Evolutionary conservation across 2,888 invertebrate genomes (phyloP).

Genomic region (Cephus rjabovi): DNA sequence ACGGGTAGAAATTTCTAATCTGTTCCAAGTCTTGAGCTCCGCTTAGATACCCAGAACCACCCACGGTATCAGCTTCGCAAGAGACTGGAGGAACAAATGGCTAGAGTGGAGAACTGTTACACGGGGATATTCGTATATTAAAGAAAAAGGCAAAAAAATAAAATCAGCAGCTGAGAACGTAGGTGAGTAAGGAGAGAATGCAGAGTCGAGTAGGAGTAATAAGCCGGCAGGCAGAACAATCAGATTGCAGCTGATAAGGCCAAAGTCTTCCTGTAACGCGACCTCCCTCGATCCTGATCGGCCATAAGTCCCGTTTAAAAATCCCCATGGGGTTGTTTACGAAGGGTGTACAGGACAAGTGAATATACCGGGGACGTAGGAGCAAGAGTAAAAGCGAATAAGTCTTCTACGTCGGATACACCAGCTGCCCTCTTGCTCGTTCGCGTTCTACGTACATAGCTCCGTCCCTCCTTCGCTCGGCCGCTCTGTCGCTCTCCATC

Average conservation of each 20-base stretch:
- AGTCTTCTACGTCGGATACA: background rate
- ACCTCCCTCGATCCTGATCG: conserved; percentile 43
- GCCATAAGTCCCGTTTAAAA: background rate
- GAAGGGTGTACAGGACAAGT: background rate
- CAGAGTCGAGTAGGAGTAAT: conserved; percentile 26
- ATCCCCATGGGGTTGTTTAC: background rate
- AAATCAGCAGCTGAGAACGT: background rate
- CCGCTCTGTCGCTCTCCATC: background rate
- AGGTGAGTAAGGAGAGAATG: background rate
- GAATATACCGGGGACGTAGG: background rate
- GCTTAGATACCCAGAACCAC: background rate
- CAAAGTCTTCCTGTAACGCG: conserved; percentile 55
- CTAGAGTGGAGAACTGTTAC: background rate
- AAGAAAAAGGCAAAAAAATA: background rate
- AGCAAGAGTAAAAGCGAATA: background rate
- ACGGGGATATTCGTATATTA: background rate
- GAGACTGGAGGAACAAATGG: background rate
- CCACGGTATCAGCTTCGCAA: background rate
- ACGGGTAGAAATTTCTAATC: background rate
- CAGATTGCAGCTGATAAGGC: conserved; percentile 53
- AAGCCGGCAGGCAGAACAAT: conserved; percentile 53
- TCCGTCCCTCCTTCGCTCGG: too few species aligned
- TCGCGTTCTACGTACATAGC: too few species aligned
- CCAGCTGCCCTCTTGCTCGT: background rate
- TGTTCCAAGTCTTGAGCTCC: background rate